These are phyloP conservation scores for Manduca sexta DNA, from an alignment of 1,140 invertebrate genomes.

Conservation along the genomic window DNA sequence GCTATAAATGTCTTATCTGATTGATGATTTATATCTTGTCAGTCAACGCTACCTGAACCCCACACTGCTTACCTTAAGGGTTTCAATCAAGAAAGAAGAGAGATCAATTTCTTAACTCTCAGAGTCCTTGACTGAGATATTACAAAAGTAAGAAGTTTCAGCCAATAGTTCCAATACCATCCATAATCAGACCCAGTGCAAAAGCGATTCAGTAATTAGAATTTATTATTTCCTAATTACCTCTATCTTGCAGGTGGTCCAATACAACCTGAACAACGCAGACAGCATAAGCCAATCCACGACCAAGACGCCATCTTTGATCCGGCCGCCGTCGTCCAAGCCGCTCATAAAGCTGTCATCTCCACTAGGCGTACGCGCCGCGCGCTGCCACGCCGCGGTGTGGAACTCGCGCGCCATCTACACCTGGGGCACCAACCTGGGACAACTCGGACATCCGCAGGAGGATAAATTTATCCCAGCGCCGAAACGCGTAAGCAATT, in stretches of 20 bases:
- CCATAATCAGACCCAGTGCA: no score
- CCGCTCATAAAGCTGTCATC: slow-evolving; percentile 47
- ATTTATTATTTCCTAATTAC: neutral
- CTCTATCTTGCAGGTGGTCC: slow-evolving; percentile 38
- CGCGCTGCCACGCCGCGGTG: slow-evolving; percentile 79
- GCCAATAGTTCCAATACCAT: no score
- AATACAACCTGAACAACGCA: slow-evolving; percentile 47
- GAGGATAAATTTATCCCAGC: slow-evolving; percentile 47
- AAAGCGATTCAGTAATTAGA: no score
- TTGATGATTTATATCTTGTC: no score
- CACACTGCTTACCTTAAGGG: no score
- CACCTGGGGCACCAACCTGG: slow-evolving; percentile 82
- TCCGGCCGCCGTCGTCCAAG: slow-evolving; percentile 38
- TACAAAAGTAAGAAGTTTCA: no score
- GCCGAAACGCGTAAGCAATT: slow-evolving; percentile 60
- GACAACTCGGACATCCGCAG: slow-evolving; percentile 78
- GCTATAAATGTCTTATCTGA: no score
- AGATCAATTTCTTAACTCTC: no score
- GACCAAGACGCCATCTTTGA: slow-evolving; percentile 34
- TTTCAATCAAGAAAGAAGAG: no score
- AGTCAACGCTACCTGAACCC: no score
- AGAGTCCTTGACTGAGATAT: no score
- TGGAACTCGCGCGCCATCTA: slow-evolving; percentile 75
- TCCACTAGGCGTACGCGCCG: slow-evolving; percentile 74
- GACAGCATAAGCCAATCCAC: slow-evolving; percentile 41